phyloP scores from a whole-genome alignment of 2,113 vertebrate genomes.

The Corythaixoides concolor region DNA sequence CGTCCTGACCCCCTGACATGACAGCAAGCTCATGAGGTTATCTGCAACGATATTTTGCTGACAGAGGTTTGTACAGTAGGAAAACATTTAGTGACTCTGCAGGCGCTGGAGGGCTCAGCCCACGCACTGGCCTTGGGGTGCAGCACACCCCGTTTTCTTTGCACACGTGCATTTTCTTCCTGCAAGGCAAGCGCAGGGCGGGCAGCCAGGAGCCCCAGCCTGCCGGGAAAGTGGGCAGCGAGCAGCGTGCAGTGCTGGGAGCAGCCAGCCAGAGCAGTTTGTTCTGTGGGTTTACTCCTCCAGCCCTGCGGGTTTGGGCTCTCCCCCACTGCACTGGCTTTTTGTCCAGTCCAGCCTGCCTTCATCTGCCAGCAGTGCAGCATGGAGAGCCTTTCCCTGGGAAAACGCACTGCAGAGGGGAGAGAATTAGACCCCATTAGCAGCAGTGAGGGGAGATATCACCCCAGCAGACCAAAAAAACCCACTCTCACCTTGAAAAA shows the following conservation, averaged over 20 bases:
- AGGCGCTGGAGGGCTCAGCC: background rate
- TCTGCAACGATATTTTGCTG: background rate
- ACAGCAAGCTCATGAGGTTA: background rate
- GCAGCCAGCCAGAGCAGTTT: background rate
- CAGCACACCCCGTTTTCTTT: background rate
- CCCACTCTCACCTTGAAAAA: background rate
- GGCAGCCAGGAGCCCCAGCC: background rate
- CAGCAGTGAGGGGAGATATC: background rate
- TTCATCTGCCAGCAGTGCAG: background rate
- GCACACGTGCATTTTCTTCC: background rate
- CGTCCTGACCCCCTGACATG: fast-evolving
- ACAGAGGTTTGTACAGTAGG: fast-evolving
- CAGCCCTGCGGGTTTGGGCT: too few species aligned
- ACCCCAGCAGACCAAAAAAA: background rate
- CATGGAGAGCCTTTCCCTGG: background rate
- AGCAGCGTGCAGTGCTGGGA: background rate
- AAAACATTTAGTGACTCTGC: background rate
- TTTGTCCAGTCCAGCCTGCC: too few species aligned
- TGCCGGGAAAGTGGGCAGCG: background rate
- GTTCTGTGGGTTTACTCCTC: too few species aligned
- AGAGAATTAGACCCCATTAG: background rate
- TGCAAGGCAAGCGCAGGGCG: fast-evolving
- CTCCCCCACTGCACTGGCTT: background rate
- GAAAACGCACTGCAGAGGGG: background rate
- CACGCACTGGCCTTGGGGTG: fast-evolving